Evolutionary conservation across 2,888 invertebrate species (phyloP).

Genomic region (Caenorhabditis afra): DNA sequence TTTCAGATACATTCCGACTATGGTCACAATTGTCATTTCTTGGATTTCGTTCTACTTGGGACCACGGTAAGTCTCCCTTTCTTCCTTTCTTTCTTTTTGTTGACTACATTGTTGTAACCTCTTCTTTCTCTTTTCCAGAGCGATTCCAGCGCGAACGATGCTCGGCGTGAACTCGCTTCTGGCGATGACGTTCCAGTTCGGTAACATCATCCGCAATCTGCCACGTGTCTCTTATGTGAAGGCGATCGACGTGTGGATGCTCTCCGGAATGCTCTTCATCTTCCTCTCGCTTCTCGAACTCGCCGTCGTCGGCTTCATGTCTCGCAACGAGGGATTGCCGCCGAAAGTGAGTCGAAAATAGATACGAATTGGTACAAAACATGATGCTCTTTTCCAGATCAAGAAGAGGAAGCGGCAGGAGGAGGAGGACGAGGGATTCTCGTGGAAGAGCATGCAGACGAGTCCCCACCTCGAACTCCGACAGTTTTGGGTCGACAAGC

Average conservation of each 20-base stretch:
- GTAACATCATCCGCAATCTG: constrained; percentile 80
- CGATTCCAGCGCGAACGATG: constrained; percentile 81
- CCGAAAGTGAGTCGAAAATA: constrained; percentile 59
- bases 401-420: constrained; percentile 57
- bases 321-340: constrained; percentile 79
- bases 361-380: too few species aligned
- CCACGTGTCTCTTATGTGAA: constrained; percentile 80
- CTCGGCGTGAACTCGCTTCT: constrained; percentile 80
- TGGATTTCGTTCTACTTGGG: constrained; percentile 81
- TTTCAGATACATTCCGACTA: constrained; percentile 78
- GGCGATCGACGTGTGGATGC: constrained; percentile 80
- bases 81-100: neutral
- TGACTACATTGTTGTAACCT: too few species aligned
- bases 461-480: constrained; percentile 78
- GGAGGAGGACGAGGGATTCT: constrained; percentile 75
- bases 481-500: constrained; percentile 80
- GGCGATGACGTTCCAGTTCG: constrained; percentile 81
- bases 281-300: constrained; percentile 79
- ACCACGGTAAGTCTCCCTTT: constrained; percentile 69
- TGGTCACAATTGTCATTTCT: constrained; percentile 80
- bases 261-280: constrained; percentile 80
- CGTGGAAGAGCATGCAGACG: constrained; percentile 79
- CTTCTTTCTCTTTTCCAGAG: constrained; percentile 70
- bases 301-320: constrained; percentile 80
- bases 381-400: constrained; percentile 30